Percentiles rank a stretch among this genome's conserved stretches.
These are phyloP conservation scores for Parochlus steinenii DNA, from an alignment of 2,888 invertebrate species.

Conservation along the genomic window DNA sequence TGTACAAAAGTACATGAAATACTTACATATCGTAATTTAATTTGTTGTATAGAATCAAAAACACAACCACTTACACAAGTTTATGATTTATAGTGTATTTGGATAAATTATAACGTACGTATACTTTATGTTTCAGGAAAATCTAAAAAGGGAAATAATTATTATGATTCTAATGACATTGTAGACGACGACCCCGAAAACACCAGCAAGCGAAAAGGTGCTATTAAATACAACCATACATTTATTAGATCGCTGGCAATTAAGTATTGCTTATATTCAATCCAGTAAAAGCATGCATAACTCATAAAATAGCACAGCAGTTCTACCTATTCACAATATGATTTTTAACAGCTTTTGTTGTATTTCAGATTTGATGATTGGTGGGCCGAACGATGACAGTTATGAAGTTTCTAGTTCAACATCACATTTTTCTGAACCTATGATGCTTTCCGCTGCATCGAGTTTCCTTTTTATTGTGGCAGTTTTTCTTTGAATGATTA, in stretches of 20 bases:
- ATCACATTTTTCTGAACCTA: too few species aligned
- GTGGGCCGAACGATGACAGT: conserved; percentile 19
- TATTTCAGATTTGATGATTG: conserved; percentile 19
- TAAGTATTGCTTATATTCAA: conserved; percentile 7
- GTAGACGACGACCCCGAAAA: conserved; percentile 29
- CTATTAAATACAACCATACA: conserved; percentile 11
- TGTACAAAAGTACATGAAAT: too few species aligned
- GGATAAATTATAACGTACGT: too few species aligned
- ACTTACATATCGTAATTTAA: too few species aligned
- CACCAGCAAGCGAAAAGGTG: conserved; percentile 31
- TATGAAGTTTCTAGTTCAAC: conserved; percentile 18
- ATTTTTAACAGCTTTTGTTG: too few species aligned
- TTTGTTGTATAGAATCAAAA: too few species aligned
- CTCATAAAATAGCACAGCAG: not conserved
- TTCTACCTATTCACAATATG: not conserved
- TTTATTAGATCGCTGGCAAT: conserved; percentile 11
- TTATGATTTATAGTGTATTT: too few species aligned
- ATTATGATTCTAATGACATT: conserved; percentile 15
- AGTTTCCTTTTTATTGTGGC: too few species aligned
- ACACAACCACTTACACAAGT: too few species aligned
- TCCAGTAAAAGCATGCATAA: not conserved
- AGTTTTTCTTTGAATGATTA: too few species aligned
- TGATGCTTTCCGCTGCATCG: too few species aligned
- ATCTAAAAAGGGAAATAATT: conserved; percentile 9
- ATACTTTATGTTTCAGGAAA: conserved; percentile 2